Conservation (phyloP, 1,140 invertebrate genomes). For the Drosophila miranda region DNA sequence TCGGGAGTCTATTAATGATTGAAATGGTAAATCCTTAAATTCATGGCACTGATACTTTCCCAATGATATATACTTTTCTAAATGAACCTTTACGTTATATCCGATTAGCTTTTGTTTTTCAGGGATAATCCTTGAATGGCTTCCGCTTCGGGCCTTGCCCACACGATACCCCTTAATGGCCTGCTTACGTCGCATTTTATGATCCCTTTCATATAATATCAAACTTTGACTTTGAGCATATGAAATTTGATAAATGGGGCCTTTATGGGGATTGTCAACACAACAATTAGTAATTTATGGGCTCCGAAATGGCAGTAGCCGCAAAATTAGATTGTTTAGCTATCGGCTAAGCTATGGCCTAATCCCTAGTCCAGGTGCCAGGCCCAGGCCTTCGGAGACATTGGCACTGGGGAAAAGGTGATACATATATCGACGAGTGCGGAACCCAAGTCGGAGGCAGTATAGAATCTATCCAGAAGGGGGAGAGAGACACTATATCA, state of each 20-base stretch:
- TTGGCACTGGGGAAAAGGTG: background rate
- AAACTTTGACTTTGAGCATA: constrained; percentile 72
- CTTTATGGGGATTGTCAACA: constrained; percentile 52
- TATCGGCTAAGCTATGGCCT: constrained; percentile 44
- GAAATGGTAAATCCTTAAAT: no score
- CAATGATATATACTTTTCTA: no score
- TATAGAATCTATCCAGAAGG: no score
- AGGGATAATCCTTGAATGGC: constrained; percentile 10
- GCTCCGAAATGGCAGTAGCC: constrained; percentile 45
- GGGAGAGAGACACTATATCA: no score
- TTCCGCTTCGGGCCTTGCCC: constrained; percentile 41
- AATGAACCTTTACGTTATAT: no score
- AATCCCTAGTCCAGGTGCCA: constrained; percentile 44
- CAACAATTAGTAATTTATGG: constrained; percentile 68
- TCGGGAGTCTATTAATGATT: no score
- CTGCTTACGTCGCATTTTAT: constrained; percentile 67
- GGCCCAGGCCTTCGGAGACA: constrained; percentile 25
- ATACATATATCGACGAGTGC: background rate
- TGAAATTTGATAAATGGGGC: constrained; percentile 50
- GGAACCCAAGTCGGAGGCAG: no score
- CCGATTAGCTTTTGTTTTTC: background rate
- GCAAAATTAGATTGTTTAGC: constrained; percentile 62
- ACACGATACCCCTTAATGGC: constrained; percentile 16
- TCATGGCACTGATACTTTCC: no score
- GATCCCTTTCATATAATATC: constrained; percentile 73